A percentile compares a stretch with the other conserved stretches of the same genome.
Conservation (phyloP, 2,888 invertebrate genomes). For the Ophioninae sp. region DNA sequence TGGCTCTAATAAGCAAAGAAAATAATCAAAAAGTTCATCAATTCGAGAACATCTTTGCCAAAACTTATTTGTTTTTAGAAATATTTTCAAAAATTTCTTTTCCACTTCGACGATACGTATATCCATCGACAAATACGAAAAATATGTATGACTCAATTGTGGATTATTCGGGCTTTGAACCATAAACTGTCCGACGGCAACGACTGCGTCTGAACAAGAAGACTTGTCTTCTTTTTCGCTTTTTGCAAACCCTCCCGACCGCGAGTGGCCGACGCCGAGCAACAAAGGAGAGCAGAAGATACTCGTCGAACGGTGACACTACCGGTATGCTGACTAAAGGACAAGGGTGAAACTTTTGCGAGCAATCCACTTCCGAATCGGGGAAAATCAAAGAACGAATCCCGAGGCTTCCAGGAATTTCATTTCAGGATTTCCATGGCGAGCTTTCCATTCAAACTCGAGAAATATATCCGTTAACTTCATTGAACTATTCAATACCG, state of each 20-base stretch:
- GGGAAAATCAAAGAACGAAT: slow-evolving; percentile 55
- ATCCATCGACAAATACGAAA: neutral
- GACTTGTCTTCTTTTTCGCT: slow-evolving; percentile 29
- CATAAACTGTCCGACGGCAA: slow-evolving; percentile 35
- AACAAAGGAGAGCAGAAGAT: slow-evolving; percentile 53
- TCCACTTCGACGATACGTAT: too few species aligned
- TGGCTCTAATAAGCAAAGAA: too few species aligned
- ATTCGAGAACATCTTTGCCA: too few species aligned
- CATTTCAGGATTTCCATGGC: slow-evolving; percentile 28
- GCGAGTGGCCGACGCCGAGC: slow-evolving; percentile 60
- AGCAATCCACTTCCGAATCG: slow-evolving; percentile 50
- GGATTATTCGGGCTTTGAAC: neutral
- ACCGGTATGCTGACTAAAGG: slow-evolving; percentile 28
- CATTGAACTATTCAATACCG: slow-evolving; percentile 1
- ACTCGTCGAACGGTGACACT: slow-evolving; percentile 40
- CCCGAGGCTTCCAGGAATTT: slow-evolving; percentile 27
- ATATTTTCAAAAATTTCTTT: too few species aligned
- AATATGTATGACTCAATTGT: neutral
- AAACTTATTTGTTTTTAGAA: too few species aligned
- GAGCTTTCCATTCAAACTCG: slow-evolving; percentile 27
- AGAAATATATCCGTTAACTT: slow-evolving; percentile 7
- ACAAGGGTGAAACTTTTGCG: slow-evolving; percentile 59
- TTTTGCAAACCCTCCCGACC: slow-evolving; percentile 51
- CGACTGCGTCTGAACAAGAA: slow-evolving; percentile 46
- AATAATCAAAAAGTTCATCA: too few species aligned